phyloP scores from a whole-genome alignment of 1,140 invertebrate genomes.

The Bombus sibiricus region DNA sequence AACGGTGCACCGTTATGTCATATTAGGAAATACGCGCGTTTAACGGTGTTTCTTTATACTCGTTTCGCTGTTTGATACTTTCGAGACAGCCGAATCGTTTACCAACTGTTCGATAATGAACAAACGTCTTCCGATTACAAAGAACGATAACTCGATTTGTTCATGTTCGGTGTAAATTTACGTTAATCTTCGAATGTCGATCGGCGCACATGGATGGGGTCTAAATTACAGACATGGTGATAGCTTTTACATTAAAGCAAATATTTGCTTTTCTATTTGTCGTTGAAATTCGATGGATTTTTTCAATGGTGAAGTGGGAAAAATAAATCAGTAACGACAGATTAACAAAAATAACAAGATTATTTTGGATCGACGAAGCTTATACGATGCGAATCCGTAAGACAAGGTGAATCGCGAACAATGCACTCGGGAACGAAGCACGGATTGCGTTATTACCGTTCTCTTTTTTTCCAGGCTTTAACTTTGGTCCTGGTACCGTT shows the following conservation, averaged over 20 bases:
- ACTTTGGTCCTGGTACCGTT: conserved; percentile 65
- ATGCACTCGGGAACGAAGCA: background rate
- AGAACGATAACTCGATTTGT: background rate
- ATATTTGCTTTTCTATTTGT: background rate
- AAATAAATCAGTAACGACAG: background rate
- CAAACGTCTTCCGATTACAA: no score
- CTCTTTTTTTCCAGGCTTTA: conserved; percentile 43
- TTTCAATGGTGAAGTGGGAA: background rate
- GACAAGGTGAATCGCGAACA: background rate
- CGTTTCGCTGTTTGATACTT: background rate
- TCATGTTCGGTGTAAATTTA: background rate
- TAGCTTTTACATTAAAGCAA: no score
- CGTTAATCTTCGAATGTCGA: background rate
- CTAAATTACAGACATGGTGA: background rate
- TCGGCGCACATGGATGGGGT: background rate
- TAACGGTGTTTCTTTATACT: conserved; percentile 73
- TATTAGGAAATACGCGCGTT: conserved; percentile 80
- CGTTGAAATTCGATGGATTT: background rate
- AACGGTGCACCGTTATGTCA: conserved; percentile 79
- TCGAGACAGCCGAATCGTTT: conserved; percentile 2
- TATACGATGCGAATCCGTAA: background rate
- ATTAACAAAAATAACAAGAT: background rate
- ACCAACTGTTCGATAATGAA: conserved; percentile 1
- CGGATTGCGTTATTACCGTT: conserved; percentile 54
- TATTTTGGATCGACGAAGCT: background rate